Conservation (phyloP, 2,113 vertebrate genomes). For the Oceanites oceanicus region DNA sequence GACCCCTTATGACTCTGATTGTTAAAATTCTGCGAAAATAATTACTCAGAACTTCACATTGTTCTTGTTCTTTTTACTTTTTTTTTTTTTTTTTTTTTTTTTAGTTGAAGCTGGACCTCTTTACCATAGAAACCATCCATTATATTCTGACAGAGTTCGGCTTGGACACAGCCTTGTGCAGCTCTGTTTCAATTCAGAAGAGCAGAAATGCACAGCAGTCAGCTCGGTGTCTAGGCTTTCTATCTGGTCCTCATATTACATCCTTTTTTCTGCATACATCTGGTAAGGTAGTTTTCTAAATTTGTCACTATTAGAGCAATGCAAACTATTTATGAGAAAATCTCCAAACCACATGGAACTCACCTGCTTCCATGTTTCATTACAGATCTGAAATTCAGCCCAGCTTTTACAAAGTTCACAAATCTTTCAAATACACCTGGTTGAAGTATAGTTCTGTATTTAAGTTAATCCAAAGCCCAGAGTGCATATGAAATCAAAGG, state of each 20-base stretch:
- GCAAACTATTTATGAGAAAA: conserved; percentile 50
- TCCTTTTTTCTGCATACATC: neutral
- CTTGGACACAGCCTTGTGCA: neutral
- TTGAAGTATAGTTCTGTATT: neutral
- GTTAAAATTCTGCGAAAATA: neutral
- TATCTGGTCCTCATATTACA: conserved; percentile 40
- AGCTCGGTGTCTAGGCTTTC: neutral
- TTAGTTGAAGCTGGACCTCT: neutral
- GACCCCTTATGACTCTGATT: neutral
- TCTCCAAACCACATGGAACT: conserved; percentile 37
- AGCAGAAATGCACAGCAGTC: neutral
- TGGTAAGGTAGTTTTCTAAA: conserved; percentile 53
- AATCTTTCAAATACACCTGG: conserved; percentile 7
- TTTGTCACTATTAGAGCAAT: conserved; percentile 36
- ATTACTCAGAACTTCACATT: neutral
- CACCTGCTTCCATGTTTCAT: conserved; percentile 46
- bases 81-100: neutral
- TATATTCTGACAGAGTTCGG: neutral
- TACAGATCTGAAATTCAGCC: conserved; percentile 14
- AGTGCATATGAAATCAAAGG: neutral
- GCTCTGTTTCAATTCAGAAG: neutral
- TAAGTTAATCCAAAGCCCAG: neutral
- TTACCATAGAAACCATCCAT: neutral
- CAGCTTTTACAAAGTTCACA: conserved; percentile 3
- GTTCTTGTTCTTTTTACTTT: rapidly evolving